Evolutionary conservation across 2,797 vertebrate species (phyloP), one percentile per base, ranked within the genome.

Genomic region (Avahi laniger): DNA sequence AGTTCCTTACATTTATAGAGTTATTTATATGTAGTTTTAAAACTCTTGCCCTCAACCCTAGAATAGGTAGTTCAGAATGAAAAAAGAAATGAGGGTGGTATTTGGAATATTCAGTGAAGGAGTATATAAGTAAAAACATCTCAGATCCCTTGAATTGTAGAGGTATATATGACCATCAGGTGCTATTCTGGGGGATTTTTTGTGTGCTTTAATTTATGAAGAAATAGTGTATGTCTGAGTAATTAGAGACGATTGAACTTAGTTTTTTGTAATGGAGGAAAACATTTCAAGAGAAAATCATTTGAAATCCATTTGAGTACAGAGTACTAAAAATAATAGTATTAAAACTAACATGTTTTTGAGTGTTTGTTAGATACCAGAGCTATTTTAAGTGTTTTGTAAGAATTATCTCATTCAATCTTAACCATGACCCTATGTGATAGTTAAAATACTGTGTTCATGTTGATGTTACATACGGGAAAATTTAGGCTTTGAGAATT

Each of bases 291-390:
- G 65, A 57, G 52, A 73, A 80, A 70, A 48, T 67, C 3, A 63
- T 84, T 95, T 91, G 57, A 93, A 52, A 82, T 84, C 10, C 33
- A 82, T 76, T 96, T 96, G 41, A 95, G 78, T 88, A 52, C 18
- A 59, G 72, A 41, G 22, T 33, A 86, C 41, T 85, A 82, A 95
- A 95, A 73, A 76, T 89, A 69, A 63, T 72, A 67, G 9, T 33
- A 26, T 8, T 79, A 88, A 79, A 84, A 61, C 28, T 30, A n/a
- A 41, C 26, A 61, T 35, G 52, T 73, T 52, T 54, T 83, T 24
- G n/a, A 69, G 72, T 84, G 18, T 28, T 84, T 59, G 14, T 13
- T 79, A 70, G 81, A 13, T 85, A 69, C 41, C 5, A 87, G 41
- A 30, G 18, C 6, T 91, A 20, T 78, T 76, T 52, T 81, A 63